Percentiles rank a stretch among this genome's conserved stretches.
Evolutionary conservation across 2,888 invertebrate species (phyloP).

Genomic region (Odontocolon sp.): DNA sequence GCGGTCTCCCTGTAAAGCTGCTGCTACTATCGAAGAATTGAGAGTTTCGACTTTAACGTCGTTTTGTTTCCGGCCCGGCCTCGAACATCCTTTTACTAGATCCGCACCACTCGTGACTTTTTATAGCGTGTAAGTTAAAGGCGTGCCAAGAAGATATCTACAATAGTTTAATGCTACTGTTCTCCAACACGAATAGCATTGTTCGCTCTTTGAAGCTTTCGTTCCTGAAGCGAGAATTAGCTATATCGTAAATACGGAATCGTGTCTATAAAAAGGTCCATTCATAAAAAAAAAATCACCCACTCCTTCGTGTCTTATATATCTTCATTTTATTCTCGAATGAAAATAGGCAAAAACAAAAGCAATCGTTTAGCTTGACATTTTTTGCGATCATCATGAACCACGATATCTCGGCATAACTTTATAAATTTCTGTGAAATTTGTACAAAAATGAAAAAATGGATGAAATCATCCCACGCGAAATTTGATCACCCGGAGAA

Average conservation of each 20-base stretch:
- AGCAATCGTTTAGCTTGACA: too few species aligned
- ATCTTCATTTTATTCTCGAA: background rate
- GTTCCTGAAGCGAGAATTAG: constrained; percentile 13
- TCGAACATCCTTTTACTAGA: constrained; percentile 16
- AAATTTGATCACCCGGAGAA: too few species aligned
- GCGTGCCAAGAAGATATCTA: constrained; percentile 40
- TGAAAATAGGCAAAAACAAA: background rate
- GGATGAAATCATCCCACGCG: too few species aligned
- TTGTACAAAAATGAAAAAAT: too few species aligned
- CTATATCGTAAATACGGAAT: background rate
- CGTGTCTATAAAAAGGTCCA: background rate
- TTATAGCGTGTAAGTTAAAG: constrained; percentile 12
- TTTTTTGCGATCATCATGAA: too few species aligned
- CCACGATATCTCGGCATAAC: too few species aligned
- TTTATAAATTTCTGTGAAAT: too few species aligned
- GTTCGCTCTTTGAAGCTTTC: constrained; percentile 11
- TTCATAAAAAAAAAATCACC: background rate
- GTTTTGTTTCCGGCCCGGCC: constrained; percentile 24
- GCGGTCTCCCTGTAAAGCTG: constrained; percentile 19
- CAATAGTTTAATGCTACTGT: constrained; percentile 1
- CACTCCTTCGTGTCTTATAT: background rate
- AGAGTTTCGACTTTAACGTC: constrained; percentile 40
- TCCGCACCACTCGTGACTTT: constrained; percentile 25
- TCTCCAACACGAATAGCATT: constrained; percentile 28
- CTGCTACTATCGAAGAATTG: constrained; percentile 29